These are phyloP conservation scores for Oxycera nigricornis DNA, from an alignment of 2,888 invertebrate genomes.

Conservation along the genomic window DNA sequence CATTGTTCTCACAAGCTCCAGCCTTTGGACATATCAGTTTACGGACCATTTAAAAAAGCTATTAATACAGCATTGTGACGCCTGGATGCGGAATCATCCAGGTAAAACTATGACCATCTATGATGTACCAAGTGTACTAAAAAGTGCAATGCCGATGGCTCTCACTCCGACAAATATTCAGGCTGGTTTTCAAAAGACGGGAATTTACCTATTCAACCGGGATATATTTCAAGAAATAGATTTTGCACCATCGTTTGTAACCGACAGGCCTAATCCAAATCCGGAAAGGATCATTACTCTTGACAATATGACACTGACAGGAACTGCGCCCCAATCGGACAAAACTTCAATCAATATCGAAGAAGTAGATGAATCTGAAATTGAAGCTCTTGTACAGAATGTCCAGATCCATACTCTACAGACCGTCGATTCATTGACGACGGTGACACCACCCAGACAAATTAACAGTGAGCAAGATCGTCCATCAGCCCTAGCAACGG, in stretches of 20 bases:
- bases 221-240: conserved; percentile 6
- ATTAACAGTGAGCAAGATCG: not conserved
- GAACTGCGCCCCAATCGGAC: too few species aligned
- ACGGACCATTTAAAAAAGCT: conserved; percentile 46
- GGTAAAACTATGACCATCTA: conserved; percentile 53
- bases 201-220: not conserved
- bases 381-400: not conserved
- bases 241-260: conserved; percentile 11
- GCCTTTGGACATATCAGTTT: too few species aligned
- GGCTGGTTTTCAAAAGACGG: conserved; percentile 33
- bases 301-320: too few species aligned
- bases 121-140: conserved; percentile 51
- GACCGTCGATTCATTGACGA: not conserved
- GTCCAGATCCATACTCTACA: not conserved
- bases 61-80: conserved; percentile 50
- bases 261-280: not conserved
- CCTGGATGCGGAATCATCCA: conserved; percentile 53
- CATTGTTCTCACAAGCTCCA: too few species aligned
- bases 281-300: too few species aligned
- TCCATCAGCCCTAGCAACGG: not conserved
- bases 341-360: too few species aligned
- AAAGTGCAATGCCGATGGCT: conserved; percentile 29
- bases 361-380: too few species aligned
- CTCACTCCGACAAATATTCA: conserved; percentile 27
- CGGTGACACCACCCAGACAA: not conserved